These are phyloP conservation scores for Terrapene triunguis DNA, from an alignment of 2,113 vertebrate species.

Conservation along the genomic window DNA sequence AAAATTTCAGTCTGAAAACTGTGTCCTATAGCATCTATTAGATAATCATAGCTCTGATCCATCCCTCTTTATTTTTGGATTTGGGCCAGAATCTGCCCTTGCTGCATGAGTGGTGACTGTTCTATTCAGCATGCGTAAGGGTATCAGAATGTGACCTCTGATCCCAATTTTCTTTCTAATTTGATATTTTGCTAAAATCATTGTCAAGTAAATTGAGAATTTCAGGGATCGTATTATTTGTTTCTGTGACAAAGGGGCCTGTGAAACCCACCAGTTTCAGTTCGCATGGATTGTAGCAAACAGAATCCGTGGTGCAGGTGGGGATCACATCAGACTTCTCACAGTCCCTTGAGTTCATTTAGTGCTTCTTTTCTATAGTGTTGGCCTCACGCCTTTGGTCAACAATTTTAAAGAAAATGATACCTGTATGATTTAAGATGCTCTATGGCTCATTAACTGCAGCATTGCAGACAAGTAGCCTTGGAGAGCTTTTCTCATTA, in stretches of 20 bases:
- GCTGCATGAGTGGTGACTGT: background rate
- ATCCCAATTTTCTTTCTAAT: background rate
- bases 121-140: background rate
- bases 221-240: background rate
- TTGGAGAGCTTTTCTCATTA: background rate
- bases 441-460: conserved; percentile 59
- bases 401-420: conserved; percentile 53
- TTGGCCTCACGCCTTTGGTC: background rate
- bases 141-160: background rate
- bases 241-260: background rate
- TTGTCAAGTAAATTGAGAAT: background rate
- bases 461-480: conserved; percentile 31
- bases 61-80: background rate
- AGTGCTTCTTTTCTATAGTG: conserved; percentile 40
- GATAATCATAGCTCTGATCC: background rate
- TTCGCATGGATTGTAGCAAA: background rate
- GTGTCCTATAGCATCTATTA: background rate
- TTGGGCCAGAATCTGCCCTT: background rate
- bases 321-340: background rate
- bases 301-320: background rate
- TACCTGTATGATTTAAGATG: conserved; percentile 36
- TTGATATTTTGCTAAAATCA: conserved; percentile 2
- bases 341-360: conserved; percentile 2
- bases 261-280: background rate
- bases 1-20: background rate